Evolutionary conservation across 2,797 vertebrate genomes (phyloP).

Genomic region (Darevskia nairensis): DNA sequence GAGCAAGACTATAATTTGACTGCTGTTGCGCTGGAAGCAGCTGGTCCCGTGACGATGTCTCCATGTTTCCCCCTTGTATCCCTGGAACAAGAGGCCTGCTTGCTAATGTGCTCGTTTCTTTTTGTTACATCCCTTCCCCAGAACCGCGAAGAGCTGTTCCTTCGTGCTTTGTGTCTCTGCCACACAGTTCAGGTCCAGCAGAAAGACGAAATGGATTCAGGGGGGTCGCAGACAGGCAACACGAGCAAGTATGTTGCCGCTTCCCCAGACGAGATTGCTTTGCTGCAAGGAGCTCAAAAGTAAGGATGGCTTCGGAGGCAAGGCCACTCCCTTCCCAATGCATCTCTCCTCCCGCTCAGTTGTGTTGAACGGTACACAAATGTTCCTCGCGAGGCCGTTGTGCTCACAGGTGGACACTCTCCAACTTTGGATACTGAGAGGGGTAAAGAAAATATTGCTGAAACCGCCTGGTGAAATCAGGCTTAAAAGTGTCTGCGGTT

Average conservation of each 20-base stretch:
- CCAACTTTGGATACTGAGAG: too few species aligned
- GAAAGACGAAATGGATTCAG: conserved; percentile 77
- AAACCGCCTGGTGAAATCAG: not conserved
- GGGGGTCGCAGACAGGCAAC: conserved; percentile 55
- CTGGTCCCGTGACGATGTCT: too few species aligned
- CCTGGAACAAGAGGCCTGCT: rapidly evolving
- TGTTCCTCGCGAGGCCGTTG: not conserved
- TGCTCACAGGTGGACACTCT: not conserved
- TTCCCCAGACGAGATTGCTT: conserved; percentile 94
- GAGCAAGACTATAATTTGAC: too few species aligned
- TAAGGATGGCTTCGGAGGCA: conserved; percentile 68
- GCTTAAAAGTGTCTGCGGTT: not conserved
- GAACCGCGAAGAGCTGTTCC: conserved; percentile 93
- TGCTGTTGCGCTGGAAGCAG: not conserved
- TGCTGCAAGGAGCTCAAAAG: conserved; percentile 95
- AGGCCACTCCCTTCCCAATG: rapidly evolving
- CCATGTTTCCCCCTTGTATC: not conserved
- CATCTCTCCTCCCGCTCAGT: too few species aligned
- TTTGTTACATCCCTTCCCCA: conserved; percentile 60
- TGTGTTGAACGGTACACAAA: not conserved
- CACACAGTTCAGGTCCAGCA: conserved; percentile 96
- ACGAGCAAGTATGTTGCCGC: conserved; percentile 89
- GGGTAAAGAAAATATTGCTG: not conserved
- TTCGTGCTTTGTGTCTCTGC: conserved; percentile 94
- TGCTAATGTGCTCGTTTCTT: not conserved